Evolutionary conservation across 53 echinoderm and acorn worm genomes (phyloP).

Genomic region (Holothuria leucospilota): DNA sequence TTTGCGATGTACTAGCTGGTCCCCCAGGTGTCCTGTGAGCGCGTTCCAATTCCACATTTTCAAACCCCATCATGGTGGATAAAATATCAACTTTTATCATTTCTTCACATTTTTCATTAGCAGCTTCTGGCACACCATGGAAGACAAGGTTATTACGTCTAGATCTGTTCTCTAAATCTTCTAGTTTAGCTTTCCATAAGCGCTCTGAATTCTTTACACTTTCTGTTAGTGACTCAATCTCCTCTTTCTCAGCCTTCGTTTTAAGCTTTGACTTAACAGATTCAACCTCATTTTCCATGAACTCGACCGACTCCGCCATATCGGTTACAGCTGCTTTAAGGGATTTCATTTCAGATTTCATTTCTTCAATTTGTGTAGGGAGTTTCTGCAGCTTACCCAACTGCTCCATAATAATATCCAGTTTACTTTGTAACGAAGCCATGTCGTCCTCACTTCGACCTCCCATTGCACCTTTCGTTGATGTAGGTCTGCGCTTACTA

Average conservation of each 20-base stretch:
- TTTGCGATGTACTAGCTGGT: background rate
- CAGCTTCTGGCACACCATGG: background rate
- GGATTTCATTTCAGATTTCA: conserved; percentile 7
- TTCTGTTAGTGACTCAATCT: too few species aligned
- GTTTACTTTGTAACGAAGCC: background rate
- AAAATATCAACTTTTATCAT: background rate
- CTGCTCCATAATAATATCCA: conserved; percentile 29
- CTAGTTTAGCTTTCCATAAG: background rate
- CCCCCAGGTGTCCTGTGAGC: too few species aligned
- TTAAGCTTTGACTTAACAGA: background rate
- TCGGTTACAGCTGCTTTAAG: conserved; percentile 23
- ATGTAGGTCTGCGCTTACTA: too few species aligned
- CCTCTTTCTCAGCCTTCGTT: too few species aligned
- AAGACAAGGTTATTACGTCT: background rate
- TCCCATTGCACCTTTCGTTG: too few species aligned
- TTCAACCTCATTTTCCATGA: conserved; percentile 40
- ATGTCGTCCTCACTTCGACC: too few species aligned
- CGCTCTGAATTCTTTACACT: background rate
- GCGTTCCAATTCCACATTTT: background rate
- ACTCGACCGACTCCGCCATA: conserved; percentile 23
- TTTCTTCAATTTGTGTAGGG: background rate
- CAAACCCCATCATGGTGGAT: conserved; percentile 1
- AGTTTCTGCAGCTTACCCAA: conserved; percentile 8
- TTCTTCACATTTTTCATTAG: background rate
- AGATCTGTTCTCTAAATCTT: conserved; percentile 3